These are phyloP conservation scores for Atherinosoma microstoma DNA, from an alignment of 2,797 vertebrate species.

Conservation along the genomic window DNA sequence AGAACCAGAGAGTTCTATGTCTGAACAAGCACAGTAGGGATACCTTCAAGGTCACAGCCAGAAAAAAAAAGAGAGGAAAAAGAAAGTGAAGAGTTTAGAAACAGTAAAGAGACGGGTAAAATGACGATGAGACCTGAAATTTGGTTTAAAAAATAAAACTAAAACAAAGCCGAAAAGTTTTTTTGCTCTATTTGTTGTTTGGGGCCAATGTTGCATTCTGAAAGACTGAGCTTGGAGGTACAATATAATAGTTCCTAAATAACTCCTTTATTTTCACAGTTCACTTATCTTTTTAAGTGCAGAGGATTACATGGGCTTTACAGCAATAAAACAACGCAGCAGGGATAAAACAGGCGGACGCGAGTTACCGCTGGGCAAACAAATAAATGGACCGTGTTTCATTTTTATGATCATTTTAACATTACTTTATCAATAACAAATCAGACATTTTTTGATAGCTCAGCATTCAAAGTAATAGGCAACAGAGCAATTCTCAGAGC, in stretches of 20 bases:
- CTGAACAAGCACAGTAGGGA: slow-evolving; percentile 76
- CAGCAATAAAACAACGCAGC: slow-evolving; percentile 70
- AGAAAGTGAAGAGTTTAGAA: slow-evolving; percentile 53
- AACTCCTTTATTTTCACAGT: slow-evolving; percentile 67
- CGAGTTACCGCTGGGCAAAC: slow-evolving; percentile 60
- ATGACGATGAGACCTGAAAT: slow-evolving; percentile 60
- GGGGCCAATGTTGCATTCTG: slow-evolving; percentile 24
- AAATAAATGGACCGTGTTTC: slow-evolving; percentile 73
- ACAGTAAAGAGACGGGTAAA: slow-evolving; percentile 36
- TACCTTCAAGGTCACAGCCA: slow-evolving; percentile 82
- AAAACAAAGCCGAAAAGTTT: slow-evolving; percentile 43
- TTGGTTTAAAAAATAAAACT: slow-evolving; percentile 40
- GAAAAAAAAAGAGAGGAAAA: slow-evolving; percentile 38
- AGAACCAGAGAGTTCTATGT: slow-evolving; percentile 64
- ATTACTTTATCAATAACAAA: slow-evolving; percentile 84
- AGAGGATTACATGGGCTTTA: slow-evolving; percentile 68
- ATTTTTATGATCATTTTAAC: slow-evolving; percentile 75
- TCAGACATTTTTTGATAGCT: slow-evolving; percentile 79
- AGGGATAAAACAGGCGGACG: slow-evolving; percentile 45
- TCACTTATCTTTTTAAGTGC: slow-evolving; percentile 74
- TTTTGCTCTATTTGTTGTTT: slow-evolving; percentile 36
- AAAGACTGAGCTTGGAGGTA: slow-evolving; percentile 44
- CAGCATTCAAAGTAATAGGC: slow-evolving; percentile 78
- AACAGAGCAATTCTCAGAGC: slow-evolving; percentile 69
- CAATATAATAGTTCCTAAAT: slow-evolving; percentile 62